Base-by-base conservation (phyloP, 2,888 invertebrate genomes). In the Parthenolecanium corni region DNA sequence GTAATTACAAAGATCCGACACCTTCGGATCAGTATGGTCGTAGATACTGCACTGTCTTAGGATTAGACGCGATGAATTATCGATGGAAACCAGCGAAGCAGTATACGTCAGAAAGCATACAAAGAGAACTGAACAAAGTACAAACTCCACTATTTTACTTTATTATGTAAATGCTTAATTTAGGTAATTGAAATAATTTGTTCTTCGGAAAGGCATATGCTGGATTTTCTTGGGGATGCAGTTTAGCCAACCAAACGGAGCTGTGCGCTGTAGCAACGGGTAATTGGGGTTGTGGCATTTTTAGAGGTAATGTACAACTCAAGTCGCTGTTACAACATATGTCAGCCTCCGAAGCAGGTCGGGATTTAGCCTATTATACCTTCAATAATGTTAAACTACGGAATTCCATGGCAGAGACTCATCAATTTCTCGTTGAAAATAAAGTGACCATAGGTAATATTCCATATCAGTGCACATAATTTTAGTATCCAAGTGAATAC, bases 241-340 rank as follows among this genome's bases (percentile, higher is more conserved):
- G 16, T 31, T 46, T 9, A 9, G n/a, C 18, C 16, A 65, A 64
- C 14, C 69, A 72, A 44, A 70, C 72, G 66, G 75, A 72, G 69
- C 52, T 74, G 78, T 66, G 79, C 81, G 0, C 81, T 0, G 81
- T 94, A 0, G 92, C 91, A 1, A 89, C 91, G 0, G 94, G 94
- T 9, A 93, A 94, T 76, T 95, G 94, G 94, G 94, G 95, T 2
- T 92, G 92, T 75, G 91, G 91, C 0, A 91, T 88, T 0, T 92
- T 88, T 74, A 80, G 83, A 1, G 92, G 92, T 0, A 81, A 83
- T 56, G 77, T 84, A 0, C 76, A 78, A 4, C 75, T 89, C 1
- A 89, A 89, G 74, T 81, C 83, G 0, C 72, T 92, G 31, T 73
- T 93, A 40, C 92, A 93, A 72, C 70, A 89, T 47, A 81, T 87